Conservation (phyloP, 2,888 invertebrate species). For the Troilus luridus region DNA sequence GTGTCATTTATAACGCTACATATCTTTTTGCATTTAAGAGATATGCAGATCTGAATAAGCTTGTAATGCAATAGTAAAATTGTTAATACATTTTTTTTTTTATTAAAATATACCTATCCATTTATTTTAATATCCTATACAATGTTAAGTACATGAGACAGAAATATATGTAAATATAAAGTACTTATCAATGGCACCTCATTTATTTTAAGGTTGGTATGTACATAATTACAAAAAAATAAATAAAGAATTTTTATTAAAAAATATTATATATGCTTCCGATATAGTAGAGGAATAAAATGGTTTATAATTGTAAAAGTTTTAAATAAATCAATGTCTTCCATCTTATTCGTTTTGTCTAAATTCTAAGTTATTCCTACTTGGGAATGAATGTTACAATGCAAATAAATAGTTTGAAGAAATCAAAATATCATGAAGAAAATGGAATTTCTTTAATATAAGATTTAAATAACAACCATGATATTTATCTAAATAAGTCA, state of each 20-base stretch:
- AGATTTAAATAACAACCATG: too few species aligned
- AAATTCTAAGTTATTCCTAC: constrained; percentile 1
- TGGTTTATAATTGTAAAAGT: constrained; percentile 44
- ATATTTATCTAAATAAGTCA: too few species aligned
- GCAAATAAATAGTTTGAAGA: not conserved
- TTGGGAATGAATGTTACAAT: not conserved
- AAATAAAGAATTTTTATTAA: not conserved
- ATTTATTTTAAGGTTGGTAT: constrained; percentile 7
- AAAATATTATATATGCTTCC: not conserved
- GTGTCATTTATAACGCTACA: constrained; percentile 39
- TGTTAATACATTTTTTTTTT: constrained; percentile 47
- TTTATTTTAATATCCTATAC: constrained; percentile 9
- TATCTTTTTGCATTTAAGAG: constrained; percentile 48
- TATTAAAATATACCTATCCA: constrained; percentile 14
- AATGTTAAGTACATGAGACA: not conserved
- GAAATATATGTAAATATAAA: constrained; percentile 11
- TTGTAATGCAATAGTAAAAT: constrained; percentile 41
- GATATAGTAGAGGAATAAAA: constrained; percentile 22
- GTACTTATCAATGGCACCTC: not conserved
- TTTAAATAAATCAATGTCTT: constrained; percentile 47
- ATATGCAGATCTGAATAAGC: constrained; percentile 39
- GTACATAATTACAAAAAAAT: not conserved
- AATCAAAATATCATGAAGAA: not conserved
- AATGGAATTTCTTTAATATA: not conserved
- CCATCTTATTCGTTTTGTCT: constrained; percentile 18